phyloP scores from a whole-genome alignment of 1,140 invertebrate genomes.

The Drosophila rufa region DNA sequence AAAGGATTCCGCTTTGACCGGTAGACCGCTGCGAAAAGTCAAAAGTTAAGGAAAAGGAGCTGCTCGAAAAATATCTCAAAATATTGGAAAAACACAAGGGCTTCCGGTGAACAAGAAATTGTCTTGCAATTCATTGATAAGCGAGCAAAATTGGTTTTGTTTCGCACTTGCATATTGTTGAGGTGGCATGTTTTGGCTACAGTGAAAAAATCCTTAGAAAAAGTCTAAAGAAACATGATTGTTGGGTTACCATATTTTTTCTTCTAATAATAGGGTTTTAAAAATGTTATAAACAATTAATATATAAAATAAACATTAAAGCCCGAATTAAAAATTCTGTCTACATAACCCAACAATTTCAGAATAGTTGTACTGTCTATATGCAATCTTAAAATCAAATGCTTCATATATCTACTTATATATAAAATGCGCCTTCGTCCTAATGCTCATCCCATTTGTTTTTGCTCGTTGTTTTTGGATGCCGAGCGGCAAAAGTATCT shows the following conservation, averaged over 20 bases:
- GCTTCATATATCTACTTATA: neutral
- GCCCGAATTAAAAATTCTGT: no score
- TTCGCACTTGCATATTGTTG: neutral
- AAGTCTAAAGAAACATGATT: no score
- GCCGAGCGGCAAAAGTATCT: conserved; percentile 59
- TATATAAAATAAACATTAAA: no score
- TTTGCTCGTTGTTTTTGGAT: conserved; percentile 26
- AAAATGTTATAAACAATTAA: no score
- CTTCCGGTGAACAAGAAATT: neutral
- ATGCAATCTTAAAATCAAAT: neutral
- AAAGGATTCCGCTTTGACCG: conserved; percentile 7
- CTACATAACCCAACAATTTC: no score
- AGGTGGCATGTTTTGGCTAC: neutral
- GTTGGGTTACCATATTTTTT: no score
- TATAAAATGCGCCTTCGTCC: conserved; percentile 4
- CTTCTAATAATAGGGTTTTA: no score
- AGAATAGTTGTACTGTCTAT: no score
- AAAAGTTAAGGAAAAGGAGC: conserved; percentile 39
- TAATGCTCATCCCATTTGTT: conserved; percentile 19
- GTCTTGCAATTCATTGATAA: conserved; percentile 18
- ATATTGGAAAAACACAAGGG: conserved; percentile 1
- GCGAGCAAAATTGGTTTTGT: conserved; percentile 1
- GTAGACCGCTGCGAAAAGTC: conserved; percentile 44
- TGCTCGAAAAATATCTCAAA: conserved; percentile 4
- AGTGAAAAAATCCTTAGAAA: neutral